phyloP scores from a whole-genome alignment of 2,797 vertebrate species.

The Nannoperca obscura region DNA sequence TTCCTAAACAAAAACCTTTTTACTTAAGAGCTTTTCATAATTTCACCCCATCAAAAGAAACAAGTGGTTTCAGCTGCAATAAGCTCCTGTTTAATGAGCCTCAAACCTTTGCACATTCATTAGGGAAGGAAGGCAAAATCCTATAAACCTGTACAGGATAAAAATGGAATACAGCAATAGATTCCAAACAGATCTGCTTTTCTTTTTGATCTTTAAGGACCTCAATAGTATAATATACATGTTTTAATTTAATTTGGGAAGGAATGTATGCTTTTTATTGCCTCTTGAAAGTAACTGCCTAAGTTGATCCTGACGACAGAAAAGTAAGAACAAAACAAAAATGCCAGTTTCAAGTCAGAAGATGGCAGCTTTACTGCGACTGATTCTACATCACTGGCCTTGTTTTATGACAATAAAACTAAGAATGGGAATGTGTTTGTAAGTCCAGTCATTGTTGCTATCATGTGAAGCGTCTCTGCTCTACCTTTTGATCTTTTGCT shows the following conservation, averaged over 20 bases:
- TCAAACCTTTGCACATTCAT: background rate
- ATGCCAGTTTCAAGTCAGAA: background rate
- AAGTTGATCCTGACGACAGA: background rate
- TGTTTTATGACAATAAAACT: background rate
- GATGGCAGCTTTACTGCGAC: background rate
- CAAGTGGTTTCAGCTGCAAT: background rate
- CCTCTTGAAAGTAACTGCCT: background rate
- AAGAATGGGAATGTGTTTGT: background rate
- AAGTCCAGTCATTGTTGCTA: background rate
- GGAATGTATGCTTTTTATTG: background rate
- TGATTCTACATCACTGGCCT: background rate
- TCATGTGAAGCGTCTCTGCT: constrained; percentile 32
- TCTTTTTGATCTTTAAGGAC: background rate
- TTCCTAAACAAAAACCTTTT: background rate
- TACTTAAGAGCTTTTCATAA: background rate
- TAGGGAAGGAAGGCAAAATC: background rate
- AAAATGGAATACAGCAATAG: background rate
- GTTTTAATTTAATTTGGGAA: background rate
- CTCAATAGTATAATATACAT: background rate
- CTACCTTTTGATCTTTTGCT: constrained; percentile 71
- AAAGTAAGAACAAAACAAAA: background rate
- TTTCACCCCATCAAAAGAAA: background rate
- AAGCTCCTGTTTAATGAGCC: background rate
- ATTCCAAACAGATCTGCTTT: background rate
- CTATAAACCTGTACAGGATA: background rate